Base-by-base conservation (phyloP, 2,797 vertebrate genomes). In the Phataginus tetradactyla region DNA sequence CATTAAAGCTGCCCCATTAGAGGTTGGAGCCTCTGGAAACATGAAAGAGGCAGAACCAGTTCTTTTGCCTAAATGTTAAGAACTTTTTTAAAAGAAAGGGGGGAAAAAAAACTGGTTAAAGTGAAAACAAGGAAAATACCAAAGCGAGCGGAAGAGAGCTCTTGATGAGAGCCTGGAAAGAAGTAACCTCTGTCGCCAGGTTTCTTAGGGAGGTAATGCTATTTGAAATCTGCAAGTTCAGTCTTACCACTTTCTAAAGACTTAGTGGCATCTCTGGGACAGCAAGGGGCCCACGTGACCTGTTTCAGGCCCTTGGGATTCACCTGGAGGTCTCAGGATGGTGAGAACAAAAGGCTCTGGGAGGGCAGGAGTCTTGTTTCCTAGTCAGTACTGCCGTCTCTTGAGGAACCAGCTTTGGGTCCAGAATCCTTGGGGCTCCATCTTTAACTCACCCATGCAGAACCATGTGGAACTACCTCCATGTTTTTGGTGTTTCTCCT, bases 281-380 rank as follows among this genome's bases (percentile, higher is more conserved):
- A 88, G 83, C 77, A 93, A 42, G 59, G 29, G 85, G 74, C 55
- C 74, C 68, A 17, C 3, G 81, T 63, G 97, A 92, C 29, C 91
- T 95, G 68, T 84, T 37, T 90, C 68, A 66, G 95, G 51, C 2
- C 8, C 34, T 14, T 81, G 93, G 96, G 96, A 84, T 32, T 37
- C 92, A 21, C 20, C 57, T 51, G 83, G 32, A 66, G 59, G 37
- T n/a, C 66, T 32, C 42, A 12, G 10, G 78, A 37, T 4, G 0
- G 32, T 5, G 69, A 71, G 10, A 20, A 78, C 79, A 63, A n/a
- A 87, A 71, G 61, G 45, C 29, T 37, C 32, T 68, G 7, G 34
- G 14, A 53, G 29, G 55, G 5, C 39, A 14, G 37, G 42, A 21
- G 34, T 37, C 72, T 57, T 59, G 34, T 37, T 53, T 72, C 12